These are phyloP conservation scores for Cylloceria caligata DNA, from an alignment of 2,888 invertebrate genomes.

Conservation along the genomic window DNA sequence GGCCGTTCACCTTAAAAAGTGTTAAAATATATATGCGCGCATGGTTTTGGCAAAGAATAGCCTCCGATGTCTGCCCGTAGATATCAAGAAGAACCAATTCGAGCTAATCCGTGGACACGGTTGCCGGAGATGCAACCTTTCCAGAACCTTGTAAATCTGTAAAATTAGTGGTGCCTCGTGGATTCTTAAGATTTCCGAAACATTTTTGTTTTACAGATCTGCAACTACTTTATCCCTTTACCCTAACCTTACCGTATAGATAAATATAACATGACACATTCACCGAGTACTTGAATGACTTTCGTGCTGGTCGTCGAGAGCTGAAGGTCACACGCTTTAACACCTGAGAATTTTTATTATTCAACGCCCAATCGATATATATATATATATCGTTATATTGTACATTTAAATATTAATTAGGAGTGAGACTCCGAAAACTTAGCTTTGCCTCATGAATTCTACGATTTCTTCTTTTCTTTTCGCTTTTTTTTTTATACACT, in stretches of 20 bases:
- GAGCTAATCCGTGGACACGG: conserved; percentile 36
- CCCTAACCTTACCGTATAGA: no score
- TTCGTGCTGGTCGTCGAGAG: conserved; percentile 28
- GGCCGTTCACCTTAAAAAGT: no score
- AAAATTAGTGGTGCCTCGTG: conserved; percentile 54
- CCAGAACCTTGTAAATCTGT: conserved; percentile 55
- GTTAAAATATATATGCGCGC: conserved; percentile 21
- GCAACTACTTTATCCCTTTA: not conserved
- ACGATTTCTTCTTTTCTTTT: conserved; percentile 18
- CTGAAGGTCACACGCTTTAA: conserved; percentile 51
- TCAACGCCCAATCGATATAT: conserved; percentile 42
- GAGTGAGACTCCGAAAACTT: conserved; percentile 51
- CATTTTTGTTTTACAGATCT: conserved; percentile 18
- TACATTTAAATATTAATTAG: conserved; percentile 45
- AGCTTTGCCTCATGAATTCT: conserved; percentile 53
- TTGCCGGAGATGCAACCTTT: conserved; percentile 32
- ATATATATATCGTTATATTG: conserved; percentile 22
- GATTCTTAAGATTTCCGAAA: conserved; percentile 33
- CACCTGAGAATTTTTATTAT: conserved; percentile 37
- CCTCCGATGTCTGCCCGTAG: conserved; percentile 27
- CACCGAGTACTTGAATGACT: conserved; percentile 39
- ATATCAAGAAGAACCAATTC: conserved; percentile 33
- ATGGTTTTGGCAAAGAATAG: conserved; percentile 51
- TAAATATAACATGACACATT: conserved; percentile 32
- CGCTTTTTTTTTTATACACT: conserved; percentile 26